Evolutionary conservation across 2,797 vertebrate species (phyloP).

Genomic region (Corythornis leucogaster): DNA sequence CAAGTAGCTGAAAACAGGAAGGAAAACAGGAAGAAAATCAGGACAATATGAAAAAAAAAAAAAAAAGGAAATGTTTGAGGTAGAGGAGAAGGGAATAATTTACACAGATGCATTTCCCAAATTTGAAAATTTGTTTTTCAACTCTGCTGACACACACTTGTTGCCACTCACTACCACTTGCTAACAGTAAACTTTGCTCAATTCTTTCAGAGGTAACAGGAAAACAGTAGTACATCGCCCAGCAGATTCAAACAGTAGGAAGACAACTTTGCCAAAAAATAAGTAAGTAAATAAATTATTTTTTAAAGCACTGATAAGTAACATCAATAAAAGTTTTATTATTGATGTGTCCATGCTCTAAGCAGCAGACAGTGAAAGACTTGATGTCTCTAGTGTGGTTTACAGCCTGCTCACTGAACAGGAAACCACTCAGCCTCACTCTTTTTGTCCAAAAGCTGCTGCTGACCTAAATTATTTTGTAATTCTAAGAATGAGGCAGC

Average conservation of each 20-base stretch:
- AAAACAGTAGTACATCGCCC: constrained; percentile 11
- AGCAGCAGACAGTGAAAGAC: not conserved
- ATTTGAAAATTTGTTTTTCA: not conserved
- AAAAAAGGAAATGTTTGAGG: not conserved
- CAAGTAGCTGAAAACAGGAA: not conserved
- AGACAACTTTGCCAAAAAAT: constrained; percentile 55
- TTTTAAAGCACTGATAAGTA: constrained; percentile 22
- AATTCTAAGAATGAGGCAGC: not conserved
- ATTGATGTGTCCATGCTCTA: not conserved
- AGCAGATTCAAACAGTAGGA: constrained; percentile 47
- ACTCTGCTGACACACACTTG: not conserved
- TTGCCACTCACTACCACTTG: not conserved
- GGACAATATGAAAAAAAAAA: not conserved
- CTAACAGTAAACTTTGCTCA: constrained; percentile 28
- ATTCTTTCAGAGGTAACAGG: constrained; percentile 48
- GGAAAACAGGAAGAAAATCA: not conserved
- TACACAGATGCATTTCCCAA: not conserved
- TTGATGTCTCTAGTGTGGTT: not conserved
- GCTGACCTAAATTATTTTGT: not conserved
- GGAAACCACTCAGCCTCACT: constrained; percentile 12
- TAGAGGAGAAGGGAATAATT: not conserved
- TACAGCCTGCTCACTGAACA: not conserved
- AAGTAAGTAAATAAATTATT: constrained; percentile 66
- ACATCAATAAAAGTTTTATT: not conserved
- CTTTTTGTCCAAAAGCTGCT: not conserved